These are phyloP conservation scores for Hydraecia micacea DNA, from an alignment of 2,888 invertebrate species.

Conservation along the genomic window DNA sequence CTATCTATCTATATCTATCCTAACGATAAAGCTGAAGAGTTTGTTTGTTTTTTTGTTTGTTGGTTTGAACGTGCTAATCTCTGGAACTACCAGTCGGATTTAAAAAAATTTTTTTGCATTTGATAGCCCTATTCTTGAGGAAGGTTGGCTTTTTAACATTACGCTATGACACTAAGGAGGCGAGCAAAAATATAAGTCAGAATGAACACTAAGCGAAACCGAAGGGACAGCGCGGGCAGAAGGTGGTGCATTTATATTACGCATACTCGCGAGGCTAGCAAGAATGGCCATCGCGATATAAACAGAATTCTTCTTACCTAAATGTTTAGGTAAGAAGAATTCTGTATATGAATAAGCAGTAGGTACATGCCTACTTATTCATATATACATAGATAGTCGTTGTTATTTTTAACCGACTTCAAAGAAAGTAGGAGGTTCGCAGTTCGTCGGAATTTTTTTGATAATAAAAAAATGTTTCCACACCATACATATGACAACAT, in stretches of 20 bases:
- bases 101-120: neutral
- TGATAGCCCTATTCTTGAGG: neutral
- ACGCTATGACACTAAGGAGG: too few species aligned
- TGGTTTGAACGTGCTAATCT: neutral
- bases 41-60: neutral
- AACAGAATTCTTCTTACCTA: conserved; percentile 20
- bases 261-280: conserved; percentile 26
- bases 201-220: neutral
- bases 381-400: neutral
- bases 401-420: neutral
- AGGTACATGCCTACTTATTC: too few species aligned
- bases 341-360: too few species aligned
- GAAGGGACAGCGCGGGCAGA: neutral
- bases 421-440: neutral
- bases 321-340: too few species aligned
- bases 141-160: neutral
- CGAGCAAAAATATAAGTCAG: neutral
- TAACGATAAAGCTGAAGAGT: too few species aligned
- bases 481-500: neutral
- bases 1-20: neutral
- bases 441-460: too few species aligned
- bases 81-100: neutral
- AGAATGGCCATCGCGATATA: conserved; percentile 21
- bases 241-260: conserved; percentile 49
- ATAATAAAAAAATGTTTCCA: too few species aligned